phyloP scores from a whole-genome alignment of 2,797 vertebrate species.

The Pseudochirops corinnae region DNA sequence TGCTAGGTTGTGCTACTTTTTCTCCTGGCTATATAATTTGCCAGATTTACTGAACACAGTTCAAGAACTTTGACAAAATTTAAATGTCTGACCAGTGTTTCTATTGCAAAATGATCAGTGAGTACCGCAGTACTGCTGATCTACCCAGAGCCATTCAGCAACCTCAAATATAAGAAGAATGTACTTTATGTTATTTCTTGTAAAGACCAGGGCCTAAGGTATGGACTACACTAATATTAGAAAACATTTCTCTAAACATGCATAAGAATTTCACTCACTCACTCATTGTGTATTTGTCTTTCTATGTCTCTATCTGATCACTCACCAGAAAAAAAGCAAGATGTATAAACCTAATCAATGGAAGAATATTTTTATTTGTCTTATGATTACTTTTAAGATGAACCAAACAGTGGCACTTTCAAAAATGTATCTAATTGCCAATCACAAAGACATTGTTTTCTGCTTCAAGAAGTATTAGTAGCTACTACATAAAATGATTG shows the following conservation, averaged over 20 bases:
- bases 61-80: constrained; percentile 40
- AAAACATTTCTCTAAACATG: not conserved
- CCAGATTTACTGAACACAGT: not conserved
- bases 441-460: constrained; percentile 24
- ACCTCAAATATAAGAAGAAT: constrained; percentile 14
- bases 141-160: not conserved
- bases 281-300: constrained; percentile 36
- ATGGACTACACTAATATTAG: constrained; percentile 49
- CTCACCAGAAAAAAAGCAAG: constrained; percentile 41
- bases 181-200: not conserved
- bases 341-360: not conserved
- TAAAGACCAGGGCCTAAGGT: constrained; percentile 42
- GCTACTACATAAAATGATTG: not conserved
- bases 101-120: not conserved
- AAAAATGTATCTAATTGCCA: constrained; percentile 57
- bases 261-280: constrained; percentile 16
- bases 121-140: not conserved
- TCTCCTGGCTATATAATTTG: not conserved
- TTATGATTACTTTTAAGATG: constrained; percentile 49
- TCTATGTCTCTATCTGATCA: too few relatives aligned
- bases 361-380: constrained; percentile 47
- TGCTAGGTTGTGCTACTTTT: not conserved
- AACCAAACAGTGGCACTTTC: constrained; percentile 6
- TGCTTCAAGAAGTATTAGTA: constrained; percentile 49
- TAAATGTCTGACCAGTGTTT: not conserved